Percentiles rank a stretch among this genome's conserved stretches.
These are phyloP conservation scores for Rhopalosiphum maidis DNA, from an alignment of 1,140 invertebrate genomes.

Conservation along the genomic window DNA sequence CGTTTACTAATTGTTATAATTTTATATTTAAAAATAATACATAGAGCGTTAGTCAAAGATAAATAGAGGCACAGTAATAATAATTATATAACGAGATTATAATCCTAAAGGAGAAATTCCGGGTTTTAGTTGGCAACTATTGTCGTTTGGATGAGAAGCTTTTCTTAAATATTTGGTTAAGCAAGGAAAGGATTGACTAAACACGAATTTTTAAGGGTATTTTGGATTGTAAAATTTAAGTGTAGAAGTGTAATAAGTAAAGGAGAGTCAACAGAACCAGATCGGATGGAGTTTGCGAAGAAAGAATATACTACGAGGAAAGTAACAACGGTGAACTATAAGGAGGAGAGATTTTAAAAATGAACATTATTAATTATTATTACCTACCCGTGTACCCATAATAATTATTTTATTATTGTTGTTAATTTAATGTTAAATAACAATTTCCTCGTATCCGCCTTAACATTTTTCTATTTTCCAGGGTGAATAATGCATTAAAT, in stretches of 20 bases:
- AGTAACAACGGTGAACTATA: neutral
- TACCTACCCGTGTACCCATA: neutral
- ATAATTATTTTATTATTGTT: neutral
- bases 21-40: neutral
- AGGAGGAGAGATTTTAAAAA: neutral
- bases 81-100: neutral
- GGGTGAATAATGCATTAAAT: neutral
- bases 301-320: neutral
- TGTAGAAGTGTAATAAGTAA: neutral
- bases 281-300: neutral
- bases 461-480: neutral
- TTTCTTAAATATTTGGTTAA: neutral
- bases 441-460: neutral
- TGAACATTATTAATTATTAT: neutral
- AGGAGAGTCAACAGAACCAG: neutral
- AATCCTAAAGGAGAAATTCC: neutral
- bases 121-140: neutral
- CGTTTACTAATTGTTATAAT: neutral
- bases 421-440: neutral
- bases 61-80: neutral
- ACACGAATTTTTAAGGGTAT: neutral
- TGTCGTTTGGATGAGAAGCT: neutral
- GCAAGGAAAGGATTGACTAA: neutral
- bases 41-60: neutral
- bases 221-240: neutral